Conservation (phyloP, 64 coral and sea anemone genomes). For the Dendrophyllia cribrosa region DNA sequence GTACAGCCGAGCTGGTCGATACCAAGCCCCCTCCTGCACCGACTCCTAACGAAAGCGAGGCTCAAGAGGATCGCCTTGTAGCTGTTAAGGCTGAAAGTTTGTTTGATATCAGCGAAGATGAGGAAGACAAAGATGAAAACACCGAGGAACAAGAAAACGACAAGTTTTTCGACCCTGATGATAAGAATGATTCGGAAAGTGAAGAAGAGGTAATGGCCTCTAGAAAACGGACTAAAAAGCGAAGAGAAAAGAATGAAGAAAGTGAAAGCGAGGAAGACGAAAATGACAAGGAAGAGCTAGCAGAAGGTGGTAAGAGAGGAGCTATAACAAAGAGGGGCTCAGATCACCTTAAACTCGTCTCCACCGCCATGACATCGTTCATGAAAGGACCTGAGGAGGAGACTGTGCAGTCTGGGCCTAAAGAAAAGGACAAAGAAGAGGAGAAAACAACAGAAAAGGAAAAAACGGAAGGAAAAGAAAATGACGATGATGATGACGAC, state of each 20-base stretch:
- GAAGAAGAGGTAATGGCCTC: neutral
- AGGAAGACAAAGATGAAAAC: slow-evolving; percentile 35
- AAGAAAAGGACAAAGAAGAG: neutral
- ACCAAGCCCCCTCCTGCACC: neutral
- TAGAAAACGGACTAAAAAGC: neutral
- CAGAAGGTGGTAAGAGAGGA: neutral
- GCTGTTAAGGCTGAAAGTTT: slow-evolving; percentile 65
- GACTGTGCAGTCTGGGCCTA: neutral
- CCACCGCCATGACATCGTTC: slow-evolving; percentile 47
- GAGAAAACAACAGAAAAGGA: neutral
- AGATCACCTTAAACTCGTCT: neutral
- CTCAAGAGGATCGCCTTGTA: slow-evolving; percentile 19
- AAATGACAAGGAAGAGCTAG: neutral
- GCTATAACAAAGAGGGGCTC: slow-evolving; percentile 7
- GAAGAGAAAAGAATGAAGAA: neutral
- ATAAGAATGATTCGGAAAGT: slow-evolving; percentile 3
- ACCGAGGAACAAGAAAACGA: slow-evolving; percentile 31
- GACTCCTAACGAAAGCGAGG: neutral
- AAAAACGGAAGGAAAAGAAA: neutral
- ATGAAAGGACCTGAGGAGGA: neutral
- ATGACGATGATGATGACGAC: neutral
- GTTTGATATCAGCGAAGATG: slow-evolving; percentile 70
- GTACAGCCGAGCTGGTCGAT: neutral
- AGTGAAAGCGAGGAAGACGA: slow-evolving; percentile 54
- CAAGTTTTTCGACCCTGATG: slow-evolving; percentile 24